phyloP scores from a whole-genome alignment of 2,888 invertebrate species.

The Tillus elongatus region DNA sequence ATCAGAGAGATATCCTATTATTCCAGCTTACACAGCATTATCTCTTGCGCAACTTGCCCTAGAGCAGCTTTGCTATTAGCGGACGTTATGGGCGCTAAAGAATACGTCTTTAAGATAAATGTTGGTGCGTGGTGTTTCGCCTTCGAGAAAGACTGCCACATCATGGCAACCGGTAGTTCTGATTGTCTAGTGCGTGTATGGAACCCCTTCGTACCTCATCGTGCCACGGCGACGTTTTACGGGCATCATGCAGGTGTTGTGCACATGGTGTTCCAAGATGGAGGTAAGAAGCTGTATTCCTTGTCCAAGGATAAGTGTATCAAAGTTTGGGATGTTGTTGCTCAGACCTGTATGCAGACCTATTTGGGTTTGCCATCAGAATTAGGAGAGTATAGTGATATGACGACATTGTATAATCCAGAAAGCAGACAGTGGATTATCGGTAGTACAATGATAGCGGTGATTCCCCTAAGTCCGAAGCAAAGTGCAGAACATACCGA shows the following conservation, averaged over 20 bases:
- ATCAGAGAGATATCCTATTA: slow-evolving; percentile 60
- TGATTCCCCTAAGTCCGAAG: slow-evolving; percentile 51
- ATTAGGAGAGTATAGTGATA: slow-evolving; percentile 51
- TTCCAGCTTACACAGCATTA: slow-evolving; percentile 49
- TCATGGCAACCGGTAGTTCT: slow-evolving; percentile 63
- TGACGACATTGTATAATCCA: slow-evolving; percentile 49
- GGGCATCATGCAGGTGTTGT: slow-evolving; percentile 66
- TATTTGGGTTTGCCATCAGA: slow-evolving; percentile 56
- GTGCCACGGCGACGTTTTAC: slow-evolving; percentile 52
- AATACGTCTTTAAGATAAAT: slow-evolving; percentile 50
- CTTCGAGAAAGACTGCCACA: slow-evolving; percentile 47
- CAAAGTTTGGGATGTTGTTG: slow-evolving; percentile 67
- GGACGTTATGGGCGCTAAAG: slow-evolving; percentile 50
- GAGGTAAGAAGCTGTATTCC: slow-evolving; percentile 59
- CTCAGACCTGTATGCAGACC: slow-evolving; percentile 60
- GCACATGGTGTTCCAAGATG: slow-evolving; percentile 57
- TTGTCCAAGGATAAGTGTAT: slow-evolving; percentile 62
- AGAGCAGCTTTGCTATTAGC: slow-evolving; percentile 51
- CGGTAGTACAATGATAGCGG: slow-evolving; percentile 56
- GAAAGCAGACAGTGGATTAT: slow-evolving; percentile 54
- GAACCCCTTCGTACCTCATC: slow-evolving; percentile 68
- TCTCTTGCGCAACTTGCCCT: slow-evolving; percentile 48
- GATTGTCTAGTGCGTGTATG: slow-evolving; percentile 64
- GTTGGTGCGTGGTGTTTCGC: slow-evolving; percentile 57
- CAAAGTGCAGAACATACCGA: slow-evolving; percentile 62